Base-by-base conservation (phyloP, 2,113 vertebrate species). In the Ondatra zibethicus region DNA sequence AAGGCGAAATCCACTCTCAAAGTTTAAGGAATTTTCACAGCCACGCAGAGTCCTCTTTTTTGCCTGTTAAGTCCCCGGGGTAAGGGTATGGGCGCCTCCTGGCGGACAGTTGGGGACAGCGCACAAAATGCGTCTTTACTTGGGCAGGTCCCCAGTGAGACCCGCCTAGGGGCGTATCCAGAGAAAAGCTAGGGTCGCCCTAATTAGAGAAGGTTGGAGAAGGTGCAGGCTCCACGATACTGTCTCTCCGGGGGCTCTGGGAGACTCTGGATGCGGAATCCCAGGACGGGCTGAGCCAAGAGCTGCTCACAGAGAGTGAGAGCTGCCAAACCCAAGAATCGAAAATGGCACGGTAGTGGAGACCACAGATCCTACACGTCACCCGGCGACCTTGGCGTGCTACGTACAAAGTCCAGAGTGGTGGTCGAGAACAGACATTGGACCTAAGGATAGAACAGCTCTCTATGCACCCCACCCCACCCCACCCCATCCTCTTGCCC, bases 131-230 rank as follows among this genome's bases (percentile, higher is more conserved):
- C 14, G 6, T 11, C 42, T 39, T 25, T 3, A 25, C 25, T 70
- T 33, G 42, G 21, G n/a, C 5, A 10, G 16, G 70, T 29, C 75
- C 73, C 7, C 16, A 45, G 3, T 29, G 31, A 87, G 17, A 23
- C 8, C 23, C 16, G 33, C 45, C 45, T 25, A 39, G 45, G 9
- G 25, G 1, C 3, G 0, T 52, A 6, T 21, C 0, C 45, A 50
- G 78, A 91, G 89, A n/a, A 78, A 91, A 78, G 21, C 31, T 6
- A 12, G 1, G 25, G 16, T 36, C 0, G 33, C 42, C 31, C 13
- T 63, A 36, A 36, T 36, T 50, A 36, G 65, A 70, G 85, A 70
- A 50, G 33, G 9, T 87, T 25, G 19, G 16, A 47, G 17, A 21
- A 36, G 45, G 42, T 11, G 1, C 23, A 65, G 55, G 27, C 29